Evolutionary conservation across 2,797 vertebrate species (phyloP).

Genomic region (Chaetophractus vellerosus): DNA sequence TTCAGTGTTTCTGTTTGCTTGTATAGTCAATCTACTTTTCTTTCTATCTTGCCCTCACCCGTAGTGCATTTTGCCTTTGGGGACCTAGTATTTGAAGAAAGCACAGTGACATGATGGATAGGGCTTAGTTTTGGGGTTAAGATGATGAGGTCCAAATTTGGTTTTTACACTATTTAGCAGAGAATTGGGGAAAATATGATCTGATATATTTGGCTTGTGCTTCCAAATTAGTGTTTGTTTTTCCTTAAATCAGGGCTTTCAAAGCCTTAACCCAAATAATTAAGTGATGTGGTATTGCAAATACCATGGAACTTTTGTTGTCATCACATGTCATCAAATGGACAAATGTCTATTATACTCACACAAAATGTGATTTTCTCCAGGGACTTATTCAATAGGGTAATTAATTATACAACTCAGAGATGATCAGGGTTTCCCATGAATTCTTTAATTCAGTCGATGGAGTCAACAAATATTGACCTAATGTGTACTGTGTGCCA

Average conservation of each 20-base stretch:
- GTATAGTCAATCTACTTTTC: background rate
- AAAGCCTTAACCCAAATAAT: constrained; percentile 16
- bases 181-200: background rate
- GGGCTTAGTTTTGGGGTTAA: background rate
- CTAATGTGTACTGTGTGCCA: background rate
- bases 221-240: constrained; percentile 9
- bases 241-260: background rate
- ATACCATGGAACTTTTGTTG: background rate
- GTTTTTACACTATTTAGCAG: background rate
- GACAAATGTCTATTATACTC: background rate
- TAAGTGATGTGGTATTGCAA: background rate
- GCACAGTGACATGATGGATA: background rate
- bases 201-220: background rate
- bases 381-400: background rate
- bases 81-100: constrained; percentile 1
- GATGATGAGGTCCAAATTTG: background rate
- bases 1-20: background rate
- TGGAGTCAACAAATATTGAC: background rate
- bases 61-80: background rate
- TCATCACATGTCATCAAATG: background rate
- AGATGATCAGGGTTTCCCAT: background rate
- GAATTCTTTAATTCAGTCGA: background rate
- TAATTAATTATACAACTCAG: constrained; percentile 41
- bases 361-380: background rate
- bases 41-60: background rate